These are phyloP conservation scores for Mobula hypostoma DNA, from an alignment of 2,113 vertebrate genomes.

Conservation along the genomic window DNA sequence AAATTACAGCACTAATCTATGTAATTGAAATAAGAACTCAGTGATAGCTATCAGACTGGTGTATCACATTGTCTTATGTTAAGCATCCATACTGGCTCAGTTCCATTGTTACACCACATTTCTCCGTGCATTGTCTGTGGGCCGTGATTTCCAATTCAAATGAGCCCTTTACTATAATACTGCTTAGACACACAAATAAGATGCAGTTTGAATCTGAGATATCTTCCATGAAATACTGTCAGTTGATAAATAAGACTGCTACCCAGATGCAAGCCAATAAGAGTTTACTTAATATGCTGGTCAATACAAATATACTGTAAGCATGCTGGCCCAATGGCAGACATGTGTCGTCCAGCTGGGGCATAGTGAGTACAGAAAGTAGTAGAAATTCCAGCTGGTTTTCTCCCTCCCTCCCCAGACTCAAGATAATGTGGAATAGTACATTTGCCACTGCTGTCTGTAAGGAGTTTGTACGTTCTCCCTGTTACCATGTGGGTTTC, in stretches of 20 bases:
- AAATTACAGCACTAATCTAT: neutral
- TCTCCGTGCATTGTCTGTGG: neutral
- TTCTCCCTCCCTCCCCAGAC: neutral
- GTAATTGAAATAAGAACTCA: neutral
- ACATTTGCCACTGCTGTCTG: too few species aligned
- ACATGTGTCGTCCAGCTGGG: neutral
- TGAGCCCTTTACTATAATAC: neutral
- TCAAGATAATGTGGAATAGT: neutral
- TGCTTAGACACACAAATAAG: too few species aligned
- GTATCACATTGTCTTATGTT: neutral
- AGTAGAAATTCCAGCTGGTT: neutral
- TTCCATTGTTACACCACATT: neutral
- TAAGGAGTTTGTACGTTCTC: too few species aligned
- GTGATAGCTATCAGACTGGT: constrained; percentile 17
- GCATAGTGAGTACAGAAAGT: neutral
- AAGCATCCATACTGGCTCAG: neutral
- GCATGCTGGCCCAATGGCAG: too few species aligned
- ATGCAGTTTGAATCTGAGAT: neutral
- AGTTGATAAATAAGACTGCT: neutral
- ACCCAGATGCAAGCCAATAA: neutral
- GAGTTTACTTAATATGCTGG: neutral
- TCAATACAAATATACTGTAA: neutral
- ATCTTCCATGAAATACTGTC: neutral
- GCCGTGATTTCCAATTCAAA: neutral
- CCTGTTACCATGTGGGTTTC: too few species aligned